phyloP scores from a whole-genome alignment of 1,140 invertebrate genomes.

The Cotesia typhae region DNA sequence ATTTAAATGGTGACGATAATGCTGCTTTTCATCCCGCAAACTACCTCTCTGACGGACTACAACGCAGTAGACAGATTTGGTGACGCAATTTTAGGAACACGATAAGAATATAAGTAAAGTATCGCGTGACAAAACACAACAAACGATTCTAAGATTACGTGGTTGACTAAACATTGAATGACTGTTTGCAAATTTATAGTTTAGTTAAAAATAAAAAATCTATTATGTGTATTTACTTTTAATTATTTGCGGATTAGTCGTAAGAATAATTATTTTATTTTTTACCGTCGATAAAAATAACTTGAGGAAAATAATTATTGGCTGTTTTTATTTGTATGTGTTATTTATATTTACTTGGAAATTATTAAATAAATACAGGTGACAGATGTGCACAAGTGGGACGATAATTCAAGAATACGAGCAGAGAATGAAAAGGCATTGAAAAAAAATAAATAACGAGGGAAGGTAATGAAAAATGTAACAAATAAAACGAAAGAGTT shows the following conservation, averaged over 20 bases:
- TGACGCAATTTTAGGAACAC: neutral
- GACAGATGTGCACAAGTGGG: conserved; percentile 14
- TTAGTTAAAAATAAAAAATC: neutral
- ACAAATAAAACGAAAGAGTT: conserved; percentile 1
- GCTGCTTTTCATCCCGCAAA: neutral
- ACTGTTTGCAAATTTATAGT: neutral
- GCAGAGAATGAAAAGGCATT: neutral
- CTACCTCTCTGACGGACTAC: neutral
- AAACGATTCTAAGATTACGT: conserved; percentile 4
- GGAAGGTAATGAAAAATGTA: neutral
- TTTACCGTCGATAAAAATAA: too few relatives aligned
- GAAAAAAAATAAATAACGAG: neutral
- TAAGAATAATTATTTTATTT: too few relatives aligned
- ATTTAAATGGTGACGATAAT: too few relatives aligned
- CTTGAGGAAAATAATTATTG: too few relatives aligned
- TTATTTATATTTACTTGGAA: too few relatives aligned
- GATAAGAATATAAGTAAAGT: conserved; percentile 11
- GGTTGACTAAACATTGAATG: conserved; percentile 12
- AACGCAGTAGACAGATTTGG: neutral
- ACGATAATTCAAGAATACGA: conserved; percentile 17
- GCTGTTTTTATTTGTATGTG: too few relatives aligned
- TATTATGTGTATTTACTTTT: too few relatives aligned
- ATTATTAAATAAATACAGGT: neutral
- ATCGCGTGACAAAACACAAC: conserved; percentile 17
- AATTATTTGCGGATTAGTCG: too few relatives aligned